Base-by-base conservation (phyloP, 2,888 invertebrate species). In the Morpho achilles region DNA sequence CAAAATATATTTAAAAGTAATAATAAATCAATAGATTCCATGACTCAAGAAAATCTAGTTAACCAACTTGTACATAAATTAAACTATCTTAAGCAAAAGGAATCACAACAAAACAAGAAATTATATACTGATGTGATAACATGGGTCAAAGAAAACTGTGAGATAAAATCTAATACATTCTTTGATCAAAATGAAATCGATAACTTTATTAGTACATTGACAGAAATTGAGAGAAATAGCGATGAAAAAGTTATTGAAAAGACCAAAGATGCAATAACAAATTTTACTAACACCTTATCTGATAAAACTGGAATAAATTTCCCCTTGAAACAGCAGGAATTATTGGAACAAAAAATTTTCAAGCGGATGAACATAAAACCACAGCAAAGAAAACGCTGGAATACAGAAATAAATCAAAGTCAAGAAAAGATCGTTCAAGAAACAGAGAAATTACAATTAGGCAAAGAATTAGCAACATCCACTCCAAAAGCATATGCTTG, bases 1-100 rank as follows among this genome's bases (percentile, higher is more conserved):
- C 47, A 56, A 40, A 43, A 55, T 47, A 56, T 58, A 8, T 46
- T 62, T 9, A 51, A 16, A 47, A 47, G 46, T 47, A 54, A 56
- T 22, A 53, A 22, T 16, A 54, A 45, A 41, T 8, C 39, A 7
- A 43, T 64, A 50, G 56, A 58, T 47, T 9, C 46, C 40, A 47
- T 46, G 54, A 45, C 6, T 39, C 53, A 54, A 44, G 58, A 62
- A 41, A 62, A 62, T 54, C 56, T 60, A 44, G 56, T 64, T 6
- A 52, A 60, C 41, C 42, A 46, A 48, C 56, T 64, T 10, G n/a
- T 58, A 22, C n/a, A 45, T 10, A 56, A 56, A 10, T 9, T 60
- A 22, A 46, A 50, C 9, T 9, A 7, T 2, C 16, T 43, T 3
- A 51, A 54, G 54, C 8, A 22, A 46, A 45, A 10, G 48, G 54